phyloP scores from a whole-genome alignment of 2,888 invertebrate species.

The Griposia aprilina region DNA sequence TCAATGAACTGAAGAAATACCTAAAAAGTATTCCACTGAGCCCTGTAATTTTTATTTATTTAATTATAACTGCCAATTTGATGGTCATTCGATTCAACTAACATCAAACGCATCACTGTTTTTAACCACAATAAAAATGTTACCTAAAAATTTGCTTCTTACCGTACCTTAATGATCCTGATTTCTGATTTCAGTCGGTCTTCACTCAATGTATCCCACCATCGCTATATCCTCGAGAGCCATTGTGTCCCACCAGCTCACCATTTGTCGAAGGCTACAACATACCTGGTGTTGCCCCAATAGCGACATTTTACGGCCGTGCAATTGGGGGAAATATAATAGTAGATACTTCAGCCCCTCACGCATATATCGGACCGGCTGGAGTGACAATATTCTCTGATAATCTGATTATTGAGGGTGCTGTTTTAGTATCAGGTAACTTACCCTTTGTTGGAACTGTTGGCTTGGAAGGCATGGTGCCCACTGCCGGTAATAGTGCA shows the following conservation, averaged over 20 bases:
- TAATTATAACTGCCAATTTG: too few species aligned
- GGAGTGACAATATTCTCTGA: conserved; percentile 70
- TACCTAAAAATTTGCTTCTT: too few species aligned
- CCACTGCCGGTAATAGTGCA: conserved; percentile 67
- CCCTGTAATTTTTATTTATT: too few species aligned
- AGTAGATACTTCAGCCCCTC: conserved; percentile 61
- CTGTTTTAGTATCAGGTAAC: conserved; percentile 70
- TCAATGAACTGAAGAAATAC: too few species aligned
- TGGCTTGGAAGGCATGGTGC: conserved; percentile 71
- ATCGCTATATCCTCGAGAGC: conserved; percentile 2
- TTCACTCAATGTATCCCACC: conserved; percentile 52
- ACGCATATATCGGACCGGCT: conserved; percentile 49
- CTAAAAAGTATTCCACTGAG: too few species aligned
- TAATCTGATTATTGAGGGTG: conserved; percentile 71
- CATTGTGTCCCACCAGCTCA: conserved; percentile 17
- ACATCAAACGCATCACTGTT: too few species aligned
- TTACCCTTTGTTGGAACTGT: conserved; percentile 74
- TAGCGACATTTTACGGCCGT: conserved; percentile 43
- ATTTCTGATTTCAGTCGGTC: conserved; percentile 50
- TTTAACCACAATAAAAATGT: too few species aligned
- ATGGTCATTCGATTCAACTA: too few species aligned
- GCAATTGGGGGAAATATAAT: conserved; percentile 60
- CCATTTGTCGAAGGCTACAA: conserved; percentile 28
- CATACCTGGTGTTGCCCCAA: conserved; percentile 13
- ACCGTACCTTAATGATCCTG: background rate